Evolutionary conservation across 1,140 invertebrate genomes (phyloP).

Genomic region (Cydia strobilella): DNA sequence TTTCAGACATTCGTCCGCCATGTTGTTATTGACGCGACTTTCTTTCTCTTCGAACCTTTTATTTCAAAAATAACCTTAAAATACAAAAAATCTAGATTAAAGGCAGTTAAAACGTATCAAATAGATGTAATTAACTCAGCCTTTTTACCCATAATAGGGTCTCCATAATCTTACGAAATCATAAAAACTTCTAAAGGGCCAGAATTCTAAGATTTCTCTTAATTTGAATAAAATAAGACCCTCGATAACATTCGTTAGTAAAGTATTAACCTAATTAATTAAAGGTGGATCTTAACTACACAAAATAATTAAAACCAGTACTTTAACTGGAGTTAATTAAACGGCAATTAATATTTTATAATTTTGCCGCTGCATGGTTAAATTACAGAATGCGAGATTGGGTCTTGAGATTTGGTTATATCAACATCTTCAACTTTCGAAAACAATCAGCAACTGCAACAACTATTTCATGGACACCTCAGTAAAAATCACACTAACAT

Average conservation of each 20-base stretch:
- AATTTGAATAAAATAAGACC: slow-evolving; percentile 28
- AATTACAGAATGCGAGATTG: no score
- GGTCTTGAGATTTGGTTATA: no score
- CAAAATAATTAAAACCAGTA: not conserved
- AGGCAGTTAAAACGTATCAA: not conserved
- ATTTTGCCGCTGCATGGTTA: no score
- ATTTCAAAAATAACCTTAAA: no score
- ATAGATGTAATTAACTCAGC: not conserved
- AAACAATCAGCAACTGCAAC: no score
- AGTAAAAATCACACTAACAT: no score
- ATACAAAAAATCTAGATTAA: not conserved
- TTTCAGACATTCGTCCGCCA: no score
- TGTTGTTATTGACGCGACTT: no score
- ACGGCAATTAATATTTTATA: no score
- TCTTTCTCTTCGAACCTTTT: no score
- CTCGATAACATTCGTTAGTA: slow-evolving; percentile 31
- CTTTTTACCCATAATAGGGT: not conserved
- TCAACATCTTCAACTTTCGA: no score
- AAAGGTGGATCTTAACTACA: slow-evolving; percentile 4
- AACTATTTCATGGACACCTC: no score
- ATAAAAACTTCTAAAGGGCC: not conserved
- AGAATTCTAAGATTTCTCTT: slow-evolving; percentile 22
- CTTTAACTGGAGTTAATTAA: not conserved
- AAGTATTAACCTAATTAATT: slow-evolving; percentile 32
- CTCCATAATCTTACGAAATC: not conserved